A percentile compares a stretch with the other conserved stretches of the same genome.
Evolutionary conservation across 2,888 invertebrate genomes (phyloP).

Genomic region (Heliconius ethilla): DNA sequence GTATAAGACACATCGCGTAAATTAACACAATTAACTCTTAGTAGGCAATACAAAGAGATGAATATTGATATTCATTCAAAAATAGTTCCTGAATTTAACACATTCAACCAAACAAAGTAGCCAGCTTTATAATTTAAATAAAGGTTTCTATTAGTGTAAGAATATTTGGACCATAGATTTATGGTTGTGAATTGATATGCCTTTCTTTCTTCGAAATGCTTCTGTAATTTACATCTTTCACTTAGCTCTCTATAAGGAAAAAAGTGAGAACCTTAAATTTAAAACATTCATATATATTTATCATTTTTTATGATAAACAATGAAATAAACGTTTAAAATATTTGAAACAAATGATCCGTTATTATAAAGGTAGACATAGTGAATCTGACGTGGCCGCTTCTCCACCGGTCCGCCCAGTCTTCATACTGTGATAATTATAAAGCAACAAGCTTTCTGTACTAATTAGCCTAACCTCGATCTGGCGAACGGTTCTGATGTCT

Average conservation of each 20-base stretch:
- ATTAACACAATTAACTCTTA: no score
- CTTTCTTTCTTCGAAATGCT: neutral
- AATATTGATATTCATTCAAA: neutral
- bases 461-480: slow-evolving; percentile 39
- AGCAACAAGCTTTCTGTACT: slow-evolving; percentile 41
- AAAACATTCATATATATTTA: neutral
- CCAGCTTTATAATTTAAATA: neutral
- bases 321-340: neutral
- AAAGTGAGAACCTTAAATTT: neutral
- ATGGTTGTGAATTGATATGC: neutral
- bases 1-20: no score
- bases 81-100: neutral
- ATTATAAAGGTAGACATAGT: slow-evolving; percentile 8
- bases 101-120: neutral
- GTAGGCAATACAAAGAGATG: no score
- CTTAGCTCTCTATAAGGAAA: neutral
- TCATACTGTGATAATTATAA: slow-evolving; percentile 42
- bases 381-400: slow-evolving; percentile 28
- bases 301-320: neutral
- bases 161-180: neutral
- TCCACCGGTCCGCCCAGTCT: slow-evolving; percentile 38
- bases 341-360: slow-evolving; percentile 9
- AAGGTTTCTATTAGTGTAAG: no score
- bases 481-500: slow-evolving; percentile 38
- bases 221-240: neutral